These are phyloP conservation scores for Vesta saturnalis DNA, from an alignment of 2,888 invertebrate genomes.

Conservation along the genomic window DNA sequence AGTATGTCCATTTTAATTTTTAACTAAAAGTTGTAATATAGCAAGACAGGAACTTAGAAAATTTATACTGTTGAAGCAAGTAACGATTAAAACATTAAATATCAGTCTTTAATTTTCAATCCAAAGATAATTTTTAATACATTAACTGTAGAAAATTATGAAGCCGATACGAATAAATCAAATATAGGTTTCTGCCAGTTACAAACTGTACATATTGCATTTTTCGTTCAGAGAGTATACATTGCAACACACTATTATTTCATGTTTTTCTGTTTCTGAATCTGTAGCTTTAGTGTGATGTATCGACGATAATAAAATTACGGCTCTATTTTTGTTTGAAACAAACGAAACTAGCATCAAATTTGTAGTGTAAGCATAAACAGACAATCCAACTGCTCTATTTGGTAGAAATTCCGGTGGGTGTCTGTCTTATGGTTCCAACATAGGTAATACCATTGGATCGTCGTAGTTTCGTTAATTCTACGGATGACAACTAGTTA, in stretches of 20 bases:
- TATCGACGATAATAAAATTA: conserved; percentile 28
- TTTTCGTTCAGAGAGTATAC: conserved; percentile 20
- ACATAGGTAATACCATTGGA: conserved; percentile 27
- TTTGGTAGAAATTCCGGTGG: conserved; percentile 41
- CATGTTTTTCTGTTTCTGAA: conserved; percentile 32
- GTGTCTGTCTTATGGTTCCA: conserved; percentile 27
- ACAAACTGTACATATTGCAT: conserved; percentile 7
- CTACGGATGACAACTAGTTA: conserved; percentile 38
- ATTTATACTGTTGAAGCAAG: too few species aligned
- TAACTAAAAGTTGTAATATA: too few species aligned
- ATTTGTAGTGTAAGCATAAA: conserved; percentile 43
- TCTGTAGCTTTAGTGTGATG: conserved; percentile 28
- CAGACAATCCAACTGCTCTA: conserved; percentile 24
- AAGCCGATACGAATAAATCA: too few species aligned
- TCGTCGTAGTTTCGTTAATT: conserved; percentile 24
- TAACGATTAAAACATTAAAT: too few species aligned
- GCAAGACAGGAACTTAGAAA: too few species aligned
- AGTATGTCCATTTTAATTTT: too few species aligned
- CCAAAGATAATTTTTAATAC: too few species aligned
- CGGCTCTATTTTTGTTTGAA: conserved; percentile 37
- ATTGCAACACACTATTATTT: conserved; percentile 21
- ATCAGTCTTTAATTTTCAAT: too few species aligned
- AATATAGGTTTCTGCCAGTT: too few species aligned
- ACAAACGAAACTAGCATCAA: conserved; percentile 43
- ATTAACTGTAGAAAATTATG: too few species aligned